Percentiles rank a stretch among this genome's conserved stretches.
These are phyloP conservation scores for Onychomys torridus DNA, from an alignment of 2,797 vertebrate species.

Conservation along the genomic window DNA sequence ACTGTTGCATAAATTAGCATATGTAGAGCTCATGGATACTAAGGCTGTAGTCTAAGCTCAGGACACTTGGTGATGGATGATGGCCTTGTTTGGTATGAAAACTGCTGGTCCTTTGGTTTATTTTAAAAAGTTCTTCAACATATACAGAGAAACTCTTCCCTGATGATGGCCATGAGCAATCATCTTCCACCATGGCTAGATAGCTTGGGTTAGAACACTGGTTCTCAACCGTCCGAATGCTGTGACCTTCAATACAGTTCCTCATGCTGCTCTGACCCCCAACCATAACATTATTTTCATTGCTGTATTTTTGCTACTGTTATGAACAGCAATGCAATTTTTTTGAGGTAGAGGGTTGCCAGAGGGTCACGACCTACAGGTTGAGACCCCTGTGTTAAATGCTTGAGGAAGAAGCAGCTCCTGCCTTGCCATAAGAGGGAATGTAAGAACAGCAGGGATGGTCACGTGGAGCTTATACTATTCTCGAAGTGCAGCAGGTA, in stretches of 20 bases:
- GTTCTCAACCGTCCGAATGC: background rate
- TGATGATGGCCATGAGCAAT: background rate
- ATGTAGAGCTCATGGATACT: fast-evolving
- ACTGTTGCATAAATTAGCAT: background rate
- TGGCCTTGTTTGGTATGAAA: background rate
- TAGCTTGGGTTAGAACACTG: background rate
- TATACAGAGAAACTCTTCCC: background rate
- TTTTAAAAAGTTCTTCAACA: background rate
- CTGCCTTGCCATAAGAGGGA: background rate
- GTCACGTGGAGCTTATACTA: background rate
- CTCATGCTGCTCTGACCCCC: background rate
- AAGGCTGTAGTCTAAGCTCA: background rate
- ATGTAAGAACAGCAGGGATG: background rate
- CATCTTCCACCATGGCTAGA: background rate
- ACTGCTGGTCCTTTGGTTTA: background rate
- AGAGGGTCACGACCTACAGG: background rate
- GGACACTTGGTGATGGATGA: background rate
- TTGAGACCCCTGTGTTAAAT: background rate
- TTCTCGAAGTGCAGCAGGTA: background rate
- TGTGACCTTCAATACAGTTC: background rate
- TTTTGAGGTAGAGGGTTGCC: background rate
- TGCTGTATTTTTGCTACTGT: background rate
- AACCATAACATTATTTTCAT: background rate
- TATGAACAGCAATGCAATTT: background rate
- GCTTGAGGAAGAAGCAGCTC: background rate